Base-by-base conservation (phyloP, 2,888 invertebrate species). In the Euzophera pinguis region DNA sequence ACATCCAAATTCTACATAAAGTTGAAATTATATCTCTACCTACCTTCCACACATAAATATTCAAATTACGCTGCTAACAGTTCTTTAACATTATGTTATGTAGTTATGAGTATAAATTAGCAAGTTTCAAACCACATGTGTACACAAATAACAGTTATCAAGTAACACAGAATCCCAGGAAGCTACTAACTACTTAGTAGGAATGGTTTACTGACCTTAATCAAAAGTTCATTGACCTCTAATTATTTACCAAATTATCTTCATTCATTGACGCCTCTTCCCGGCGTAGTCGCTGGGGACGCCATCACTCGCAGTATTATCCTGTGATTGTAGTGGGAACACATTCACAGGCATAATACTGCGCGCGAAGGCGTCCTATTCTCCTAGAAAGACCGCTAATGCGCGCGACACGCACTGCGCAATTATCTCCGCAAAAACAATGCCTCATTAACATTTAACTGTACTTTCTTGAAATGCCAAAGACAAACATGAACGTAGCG, bases 241-340 rank as follows among this genome's bases (percentile, higher is more conserved):
- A 2, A 37, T 12, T 12, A 9, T 7, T 71, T 69, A 70, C 73
- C 69, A 69, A 3, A 29, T 7, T 5, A 29, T 37, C 17, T 56
- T 54, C 22, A 22, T 61, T 59, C 55, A 56, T 41, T 57, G 52
- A 27, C 12, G 27, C 41, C 7, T 48, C 55, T 53, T 57, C 57
- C 45, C 52, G 59, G 57, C 56, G 58, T 43, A 17, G 54, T 62
- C 58, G 45, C 34, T 12, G 32, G 65, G 65, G 69, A 71, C 71
- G 67, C 78, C 82, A 85, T 91, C 91, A 75, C 94, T 94, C 94
- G 94, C 94, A 94, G 94, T 94, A 94, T 94, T 94, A 94, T 94
- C 94, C 94, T 94, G 94, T 94, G 94, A 94, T 94, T 94, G 94
- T 93, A 90, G 72, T 78, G 67, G 67, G 61, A 88, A 93, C 92